A percentile compares a stretch with the other conserved stretches of the same genome.
Evolutionary conservation across 1,140 invertebrate genomes (phyloP).

Genomic region (Sarcophaga peregrina): DNA sequence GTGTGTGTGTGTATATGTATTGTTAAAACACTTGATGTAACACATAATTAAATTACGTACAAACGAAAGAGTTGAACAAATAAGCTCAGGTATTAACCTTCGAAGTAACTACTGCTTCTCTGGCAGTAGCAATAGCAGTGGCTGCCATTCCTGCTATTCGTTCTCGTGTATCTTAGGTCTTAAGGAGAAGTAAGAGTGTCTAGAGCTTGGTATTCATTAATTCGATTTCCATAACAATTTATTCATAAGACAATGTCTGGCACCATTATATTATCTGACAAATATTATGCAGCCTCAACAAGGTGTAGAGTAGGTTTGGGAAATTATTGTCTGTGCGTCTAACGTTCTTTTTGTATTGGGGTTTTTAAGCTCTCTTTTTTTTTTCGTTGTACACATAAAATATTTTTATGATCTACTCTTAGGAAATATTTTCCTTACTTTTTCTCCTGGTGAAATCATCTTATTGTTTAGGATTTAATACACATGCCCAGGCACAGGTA

Average conservation of each 20-base stretch:
- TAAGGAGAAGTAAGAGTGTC: background rate
- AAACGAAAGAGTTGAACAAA: conserved; percentile 66
- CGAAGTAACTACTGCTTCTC: conserved; percentile 40
- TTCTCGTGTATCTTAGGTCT: conserved; percentile 53
- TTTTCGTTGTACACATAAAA: conserved; percentile 55
- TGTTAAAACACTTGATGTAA: conserved; percentile 57
- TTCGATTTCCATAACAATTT: conserved; percentile 67
- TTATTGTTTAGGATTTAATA: conserved; percentile 3
- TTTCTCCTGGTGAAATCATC: background rate
- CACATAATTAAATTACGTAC: conserved; percentile 66
- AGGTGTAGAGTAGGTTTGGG: too few species aligned
- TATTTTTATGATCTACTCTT: conserved; percentile 61
- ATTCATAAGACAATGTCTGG: conserved; percentile 67
- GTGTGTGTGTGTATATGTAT: conserved; percentile 31
- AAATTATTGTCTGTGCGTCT: background rate
- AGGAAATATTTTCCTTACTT: background rate
- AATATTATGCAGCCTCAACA: conserved; percentile 48
- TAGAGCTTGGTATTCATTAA: conserved; percentile 65
- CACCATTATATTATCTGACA: conserved; percentile 66
- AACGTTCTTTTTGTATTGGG: background rate
- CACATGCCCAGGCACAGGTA: background rate
- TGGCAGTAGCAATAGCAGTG: conserved; percentile 45
- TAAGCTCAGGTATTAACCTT: conserved; percentile 67
- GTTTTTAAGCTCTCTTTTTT: background rate
- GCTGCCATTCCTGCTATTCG: conserved; percentile 43